Base-by-base conservation (phyloP, 2,888 invertebrate species). In the Megalurothrips usitatus region DNA sequence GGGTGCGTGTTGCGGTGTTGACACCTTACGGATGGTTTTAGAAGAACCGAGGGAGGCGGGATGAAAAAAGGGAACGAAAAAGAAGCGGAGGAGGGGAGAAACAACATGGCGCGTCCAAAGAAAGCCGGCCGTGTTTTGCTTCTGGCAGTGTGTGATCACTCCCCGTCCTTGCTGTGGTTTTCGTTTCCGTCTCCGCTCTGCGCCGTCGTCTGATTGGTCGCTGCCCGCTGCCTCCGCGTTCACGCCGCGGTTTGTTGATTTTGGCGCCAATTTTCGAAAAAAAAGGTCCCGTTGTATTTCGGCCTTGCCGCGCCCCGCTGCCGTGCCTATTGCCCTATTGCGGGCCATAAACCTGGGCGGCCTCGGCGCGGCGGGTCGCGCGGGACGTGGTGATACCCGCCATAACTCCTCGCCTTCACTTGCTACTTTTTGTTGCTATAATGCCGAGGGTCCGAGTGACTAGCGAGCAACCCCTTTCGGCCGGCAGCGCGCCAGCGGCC, bases 1-100 rank as follows among this genome's bases (percentile, higher is more conserved):
- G 34, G 34, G 34, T 43, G 34, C 6, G 34, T 6, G 34, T 43
- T 43, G 52, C 14, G 52, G 68, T 75, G 68, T 75, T 75, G 68
- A 75, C 68, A 75, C 68, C 68, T 75, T 75, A 26, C 68, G 68
- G 26, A 75, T 75, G 68, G 68, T 26, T 75, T 26, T n/a, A 75
- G 12, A 26, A 75, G 26, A 75, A 11, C 11, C n/a, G 23, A n/a
- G 23, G 68, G n/a, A 9, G 8, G 12, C 8, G 26, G 68, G 26
- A 26, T 9, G 23, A 75, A 75, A 8, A 75, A 10, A 26, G 23
- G 68, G 68, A 68, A 68, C 23, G 19, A 19, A 17, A 58, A 58
- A 58, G 14, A 9, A 58, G n/a, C n/a, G n/a, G 14, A 58, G 58
- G 58, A 58, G 19, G 58, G 58, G 34, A 43, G 34, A 1, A 58